Conservation (phyloP, 2,888 invertebrate genomes). For the Chironomus riparius region DNA sequence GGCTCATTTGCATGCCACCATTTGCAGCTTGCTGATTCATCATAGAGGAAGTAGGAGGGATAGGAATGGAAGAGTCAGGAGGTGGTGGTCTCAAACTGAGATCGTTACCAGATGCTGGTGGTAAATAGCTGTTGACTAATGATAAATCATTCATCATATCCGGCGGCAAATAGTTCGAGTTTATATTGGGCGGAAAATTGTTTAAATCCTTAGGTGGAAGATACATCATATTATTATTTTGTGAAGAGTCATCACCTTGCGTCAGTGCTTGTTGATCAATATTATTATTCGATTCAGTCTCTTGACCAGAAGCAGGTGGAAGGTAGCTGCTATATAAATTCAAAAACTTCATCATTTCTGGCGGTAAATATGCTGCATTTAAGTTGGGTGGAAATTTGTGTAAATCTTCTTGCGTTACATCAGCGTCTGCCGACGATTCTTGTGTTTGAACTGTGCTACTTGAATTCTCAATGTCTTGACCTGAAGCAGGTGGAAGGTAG, state of each 20-base stretch:
- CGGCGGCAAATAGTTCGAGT: slow-evolving; percentile 35
- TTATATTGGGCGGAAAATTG: slow-evolving; percentile 11
- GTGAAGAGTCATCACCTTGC: neutral
- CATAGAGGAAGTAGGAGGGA: neutral
- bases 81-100: neutral
- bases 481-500: neutral
- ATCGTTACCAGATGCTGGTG: slow-evolving; percentile 3
- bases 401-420: slow-evolving; percentile 26
- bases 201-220: neutral
- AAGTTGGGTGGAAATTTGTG: slow-evolving; percentile 33
- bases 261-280: neutral
- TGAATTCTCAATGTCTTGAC: slow-evolving; percentile 27
- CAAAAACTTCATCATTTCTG: neutral
- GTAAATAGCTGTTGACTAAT: slow-evolving; percentile 33
- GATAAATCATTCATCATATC: slow-evolving; percentile 33
- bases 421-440: no score
- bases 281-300: neutral
- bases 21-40: slow-evolving; percentile 24
- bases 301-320: neutral
- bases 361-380: slow-evolving; percentile 32
- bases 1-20: slow-evolving; percentile 18
- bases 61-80: neutral
- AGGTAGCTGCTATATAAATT: slow-evolving; percentile 7
- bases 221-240: neutral
- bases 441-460: slow-evolving; percentile 21